A percentile compares a stretch with the other conserved stretches of the same genome.
Evolutionary conservation across 2,797 vertebrate species (phyloP).

Genomic region (Acridotheres tristis): DNA sequence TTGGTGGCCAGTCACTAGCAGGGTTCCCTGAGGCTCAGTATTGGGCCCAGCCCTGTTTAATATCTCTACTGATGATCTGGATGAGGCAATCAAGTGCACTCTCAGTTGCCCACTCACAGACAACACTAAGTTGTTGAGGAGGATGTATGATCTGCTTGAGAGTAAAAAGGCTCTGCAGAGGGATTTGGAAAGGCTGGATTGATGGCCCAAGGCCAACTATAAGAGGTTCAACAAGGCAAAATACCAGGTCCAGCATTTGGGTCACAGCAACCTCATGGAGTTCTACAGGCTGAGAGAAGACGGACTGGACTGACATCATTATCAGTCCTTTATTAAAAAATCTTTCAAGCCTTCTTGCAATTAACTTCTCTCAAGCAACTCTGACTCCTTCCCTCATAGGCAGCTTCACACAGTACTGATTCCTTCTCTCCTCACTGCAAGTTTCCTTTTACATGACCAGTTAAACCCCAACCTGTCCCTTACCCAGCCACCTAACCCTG

Average conservation of each 20-base stretch:
- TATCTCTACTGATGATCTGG: neutral
- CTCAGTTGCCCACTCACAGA: neutral
- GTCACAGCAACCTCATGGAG: neutral
- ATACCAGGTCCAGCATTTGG: neutral
- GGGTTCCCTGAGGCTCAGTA: neutral
- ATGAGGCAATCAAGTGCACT: neutral
- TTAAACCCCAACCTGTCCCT: too few relatives aligned
- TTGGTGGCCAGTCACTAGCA: neutral
- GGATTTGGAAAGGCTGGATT: neutral
- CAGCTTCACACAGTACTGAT: too few relatives aligned
- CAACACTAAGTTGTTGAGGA: neutral
- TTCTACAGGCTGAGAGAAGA: neutral
- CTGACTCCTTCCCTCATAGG: too few relatives aligned
- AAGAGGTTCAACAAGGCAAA: neutral
- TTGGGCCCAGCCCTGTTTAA: neutral
- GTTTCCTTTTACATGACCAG: too few relatives aligned
- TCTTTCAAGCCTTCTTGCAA: too few relatives aligned
- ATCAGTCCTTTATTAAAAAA: too few relatives aligned
- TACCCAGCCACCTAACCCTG: too few relatives aligned
- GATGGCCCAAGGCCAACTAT: fast-evolving
- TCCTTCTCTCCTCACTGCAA: too few relatives aligned
- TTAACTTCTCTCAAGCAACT: too few relatives aligned
- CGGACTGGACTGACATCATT: too few relatives aligned
- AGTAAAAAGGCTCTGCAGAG: neutral
- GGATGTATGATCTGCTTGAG: neutral